Evolutionary conservation across 2,888 invertebrate species (phyloP).

Genomic region (Euplexia lucipara): DNA sequence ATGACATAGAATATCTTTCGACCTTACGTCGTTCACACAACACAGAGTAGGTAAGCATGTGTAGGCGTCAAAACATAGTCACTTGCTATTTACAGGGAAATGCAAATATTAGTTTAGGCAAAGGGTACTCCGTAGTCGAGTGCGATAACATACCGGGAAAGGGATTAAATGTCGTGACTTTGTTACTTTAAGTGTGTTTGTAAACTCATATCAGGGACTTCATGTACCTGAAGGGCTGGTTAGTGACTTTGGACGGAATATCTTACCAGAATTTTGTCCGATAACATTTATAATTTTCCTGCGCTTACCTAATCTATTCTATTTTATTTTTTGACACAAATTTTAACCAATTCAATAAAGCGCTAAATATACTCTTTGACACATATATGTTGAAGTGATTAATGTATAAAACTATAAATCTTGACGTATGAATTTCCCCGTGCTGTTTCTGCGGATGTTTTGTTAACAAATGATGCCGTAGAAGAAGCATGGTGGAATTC

Average conservation of each 20-base stretch:
- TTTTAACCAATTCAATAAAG: conserved; percentile 25
- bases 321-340: background rate
- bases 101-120: conserved; percentile 80
- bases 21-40: conserved; percentile 61
- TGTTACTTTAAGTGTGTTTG: conserved; percentile 63
- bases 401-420: conserved; percentile 36
- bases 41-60: conserved; percentile 50
- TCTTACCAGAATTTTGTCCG: conserved; percentile 38
- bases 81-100: conserved; percentile 76
- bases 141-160: conserved; percentile 72
- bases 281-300: conserved; percentile 22
- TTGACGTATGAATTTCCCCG: conserved; percentile 31
- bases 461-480: conserved; percentile 48
- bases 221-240: conserved; percentile 49
- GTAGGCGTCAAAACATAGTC: conserved; percentile 71
- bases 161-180: conserved; percentile 72
- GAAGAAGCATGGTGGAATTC: conserved; percentile 49
- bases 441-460: conserved; percentile 49
- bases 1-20: conserved; percentile 63
- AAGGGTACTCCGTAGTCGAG: conserved; percentile 72
- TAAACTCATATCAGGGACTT: conserved; percentile 57
- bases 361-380: conserved; percentile 25
- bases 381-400: conserved; percentile 34
- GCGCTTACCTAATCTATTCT: background rate
- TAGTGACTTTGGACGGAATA: conserved; percentile 42